These are phyloP conservation scores for Tinea pellionella DNA, from an alignment of 2,888 invertebrate species.

Conservation along the genomic window DNA sequence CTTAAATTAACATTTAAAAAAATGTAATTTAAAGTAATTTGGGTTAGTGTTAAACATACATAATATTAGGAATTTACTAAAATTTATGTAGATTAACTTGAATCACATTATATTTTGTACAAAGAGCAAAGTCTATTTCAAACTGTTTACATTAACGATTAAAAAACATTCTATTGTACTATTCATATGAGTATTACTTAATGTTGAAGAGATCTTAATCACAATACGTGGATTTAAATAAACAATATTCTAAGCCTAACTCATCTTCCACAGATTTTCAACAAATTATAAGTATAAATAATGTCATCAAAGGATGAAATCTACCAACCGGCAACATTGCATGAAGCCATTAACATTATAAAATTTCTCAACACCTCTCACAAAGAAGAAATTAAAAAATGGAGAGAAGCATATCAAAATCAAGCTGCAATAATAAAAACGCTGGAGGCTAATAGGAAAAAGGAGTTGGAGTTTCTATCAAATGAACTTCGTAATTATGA, in stretches of 20 bases:
- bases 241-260: background rate
- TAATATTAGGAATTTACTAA: too few relatives aligned
- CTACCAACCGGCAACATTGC: slow-evolving; percentile 48
- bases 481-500: slow-evolving; percentile 58
- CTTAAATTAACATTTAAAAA: too few relatives aligned
- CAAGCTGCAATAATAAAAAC: slow-evolving; percentile 52
- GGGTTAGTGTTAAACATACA: too few relatives aligned
- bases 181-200: background rate
- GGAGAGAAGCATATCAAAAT: slow-evolving; percentile 46
- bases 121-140: background rate
- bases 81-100: too few relatives aligned
- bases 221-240: background rate
- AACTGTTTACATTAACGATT: background rate
- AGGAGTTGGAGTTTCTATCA: slow-evolving; percentile 56
- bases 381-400: slow-evolving; percentile 51
- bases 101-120: too few relatives aligned
- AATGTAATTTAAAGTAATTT: too few relatives aligned
- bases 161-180: background rate
- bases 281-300: background rate
- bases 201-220: background rate
- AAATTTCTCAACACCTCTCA: slow-evolving; percentile 58
- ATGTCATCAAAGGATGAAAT: slow-evolving; percentile 20
- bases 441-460: slow-evolving; percentile 52
- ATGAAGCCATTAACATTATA: slow-evolving; percentile 59
- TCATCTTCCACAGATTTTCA: background rate